Conservation (phyloP, 2,888 invertebrate species). For the Ernsta delagoae region DNA sequence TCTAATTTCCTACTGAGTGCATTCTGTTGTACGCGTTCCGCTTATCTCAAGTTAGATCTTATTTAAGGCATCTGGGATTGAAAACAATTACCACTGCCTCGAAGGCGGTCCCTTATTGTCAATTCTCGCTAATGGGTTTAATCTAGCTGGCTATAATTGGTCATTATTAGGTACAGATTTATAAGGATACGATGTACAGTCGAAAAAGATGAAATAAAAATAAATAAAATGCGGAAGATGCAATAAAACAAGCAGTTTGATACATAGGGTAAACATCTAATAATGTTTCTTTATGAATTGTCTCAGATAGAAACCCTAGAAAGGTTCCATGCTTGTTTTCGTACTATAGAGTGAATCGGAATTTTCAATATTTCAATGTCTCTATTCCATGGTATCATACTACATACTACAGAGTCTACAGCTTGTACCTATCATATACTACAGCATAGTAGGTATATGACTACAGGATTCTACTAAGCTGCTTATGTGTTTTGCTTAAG, state of each 20-base stretch:
- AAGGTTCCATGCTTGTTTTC: too few species aligned
- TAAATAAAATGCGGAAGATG: too few species aligned
- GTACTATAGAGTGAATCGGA: too few species aligned
- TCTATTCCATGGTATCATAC: too few species aligned
- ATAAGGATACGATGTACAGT: background rate
- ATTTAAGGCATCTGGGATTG: conserved; percentile 26
- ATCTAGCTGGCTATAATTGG: conserved; percentile 2
- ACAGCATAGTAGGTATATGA: too few species aligned
- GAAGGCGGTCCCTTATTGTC: conserved; percentile 22
- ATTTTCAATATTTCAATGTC: background rate
- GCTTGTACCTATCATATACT: too few species aligned
- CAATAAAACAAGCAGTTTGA: too few species aligned
- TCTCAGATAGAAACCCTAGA: too few species aligned
- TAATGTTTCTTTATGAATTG: too few species aligned
- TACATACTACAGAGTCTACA: too few species aligned
- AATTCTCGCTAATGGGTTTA: conserved; percentile 18
- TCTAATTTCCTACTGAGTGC: conserved; percentile 32
- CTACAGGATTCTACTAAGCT: background rate
- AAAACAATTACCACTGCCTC: conserved; percentile 17
- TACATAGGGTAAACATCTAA: too few species aligned
- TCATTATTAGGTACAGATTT: background rate
- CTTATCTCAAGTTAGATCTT: conserved; percentile 25
- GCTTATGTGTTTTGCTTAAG: background rate
- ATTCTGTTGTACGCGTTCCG: conserved; percentile 24
- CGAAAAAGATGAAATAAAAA: background rate